These are phyloP conservation scores for Cataglyphis altisquamis DNA, from an alignment of 2,888 invertebrate species.

Conservation along the genomic window DNA sequence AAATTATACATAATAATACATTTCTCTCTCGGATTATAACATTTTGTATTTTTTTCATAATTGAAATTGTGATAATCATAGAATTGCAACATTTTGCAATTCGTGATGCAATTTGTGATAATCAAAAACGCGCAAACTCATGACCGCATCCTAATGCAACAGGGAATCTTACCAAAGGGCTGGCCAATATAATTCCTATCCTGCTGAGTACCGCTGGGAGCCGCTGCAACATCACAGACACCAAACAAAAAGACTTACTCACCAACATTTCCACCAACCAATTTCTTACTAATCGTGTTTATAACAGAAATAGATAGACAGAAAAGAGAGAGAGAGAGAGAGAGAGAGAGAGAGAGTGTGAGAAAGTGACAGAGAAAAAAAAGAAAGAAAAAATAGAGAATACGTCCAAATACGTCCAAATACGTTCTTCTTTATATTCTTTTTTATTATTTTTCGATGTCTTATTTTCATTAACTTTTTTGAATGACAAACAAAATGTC, in stretches of 20 bases:
- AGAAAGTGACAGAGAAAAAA: slow-evolving; percentile 42
- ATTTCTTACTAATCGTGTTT: slow-evolving; percentile 81
- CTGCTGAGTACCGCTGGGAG: slow-evolving; percentile 98
- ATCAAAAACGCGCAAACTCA: slow-evolving; percentile 73
- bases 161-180: slow-evolving; percentile 94
- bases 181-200: slow-evolving; percentile 98
- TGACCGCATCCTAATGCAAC: slow-evolving; percentile 78
- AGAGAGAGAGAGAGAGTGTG: slow-evolving; percentile 60
- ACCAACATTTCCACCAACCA: slow-evolving; percentile 85
- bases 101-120: not conserved
- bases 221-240: slow-evolving; percentile 91
- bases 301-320: slow-evolving; percentile 50
- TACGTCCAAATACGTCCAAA: not conserved
- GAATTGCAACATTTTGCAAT: slow-evolving; percentile 21
- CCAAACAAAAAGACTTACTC: slow-evolving; percentile 86
- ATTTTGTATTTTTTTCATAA: not conserved
- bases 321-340: slow-evolving; percentile 53
- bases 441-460: not conserved
- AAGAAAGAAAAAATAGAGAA: slow-evolving; percentile 51
- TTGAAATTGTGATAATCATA: slow-evolving; percentile 20
- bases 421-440: not conserved
- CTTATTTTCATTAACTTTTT: not conserved
- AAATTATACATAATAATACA: not conserved
- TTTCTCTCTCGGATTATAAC: not conserved
- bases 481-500: not conserved